These are phyloP conservation scores for Aplysina aerophoba DNA, from an alignment of 37 sponge, comb jelly and placozoan species.

Conservation along the genomic window DNA sequence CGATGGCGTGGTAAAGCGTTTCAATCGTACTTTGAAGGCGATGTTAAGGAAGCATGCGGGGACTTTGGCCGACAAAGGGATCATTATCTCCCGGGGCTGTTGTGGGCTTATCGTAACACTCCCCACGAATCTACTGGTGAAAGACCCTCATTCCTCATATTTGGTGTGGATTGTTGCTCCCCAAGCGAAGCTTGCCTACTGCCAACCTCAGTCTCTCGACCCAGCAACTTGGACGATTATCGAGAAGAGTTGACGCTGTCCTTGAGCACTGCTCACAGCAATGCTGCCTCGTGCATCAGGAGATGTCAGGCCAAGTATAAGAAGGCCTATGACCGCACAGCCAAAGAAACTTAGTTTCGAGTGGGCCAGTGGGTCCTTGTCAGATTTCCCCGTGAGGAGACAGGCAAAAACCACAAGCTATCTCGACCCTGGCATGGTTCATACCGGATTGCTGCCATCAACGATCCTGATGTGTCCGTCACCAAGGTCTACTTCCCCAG, in stretches of 20 bases:
- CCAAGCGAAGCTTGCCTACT: conserved; percentile 35
- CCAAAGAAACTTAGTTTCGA: neutral
- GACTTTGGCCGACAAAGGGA: conserved; percentile 45
- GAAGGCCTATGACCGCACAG: conserved; percentile 6
- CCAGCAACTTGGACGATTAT: conserved; percentile 26
- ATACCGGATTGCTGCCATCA: conserved; percentile 28
- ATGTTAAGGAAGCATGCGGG: conserved; percentile 47
- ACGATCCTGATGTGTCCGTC: conserved; percentile 31
- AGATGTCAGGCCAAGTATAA: conserved; percentile 30
- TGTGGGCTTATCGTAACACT: conserved; percentile 53
- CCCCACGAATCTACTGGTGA: conserved; percentile 53
- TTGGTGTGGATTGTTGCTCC: conserved; percentile 42
- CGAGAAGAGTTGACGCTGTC: conserved; percentile 34
- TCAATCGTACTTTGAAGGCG: conserved; percentile 51
- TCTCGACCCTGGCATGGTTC: conserved; percentile 56
- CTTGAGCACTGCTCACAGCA: conserved; percentile 30
- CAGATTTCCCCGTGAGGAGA: conserved; percentile 39
- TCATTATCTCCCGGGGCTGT: conserved; percentile 14
- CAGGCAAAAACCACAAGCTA: conserved; percentile 46
- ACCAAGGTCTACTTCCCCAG: conserved; percentile 48
- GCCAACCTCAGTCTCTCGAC: conserved; percentile 4
- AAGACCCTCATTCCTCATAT: conserved; percentile 51
- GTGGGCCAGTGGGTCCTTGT: conserved; percentile 45
- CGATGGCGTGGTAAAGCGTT: conserved; percentile 54
- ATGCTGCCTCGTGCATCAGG: conserved; percentile 27